Evolutionary conservation across 2,888 invertebrate genomes (phyloP).

Genomic region (Orthosia incerta): DNA sequence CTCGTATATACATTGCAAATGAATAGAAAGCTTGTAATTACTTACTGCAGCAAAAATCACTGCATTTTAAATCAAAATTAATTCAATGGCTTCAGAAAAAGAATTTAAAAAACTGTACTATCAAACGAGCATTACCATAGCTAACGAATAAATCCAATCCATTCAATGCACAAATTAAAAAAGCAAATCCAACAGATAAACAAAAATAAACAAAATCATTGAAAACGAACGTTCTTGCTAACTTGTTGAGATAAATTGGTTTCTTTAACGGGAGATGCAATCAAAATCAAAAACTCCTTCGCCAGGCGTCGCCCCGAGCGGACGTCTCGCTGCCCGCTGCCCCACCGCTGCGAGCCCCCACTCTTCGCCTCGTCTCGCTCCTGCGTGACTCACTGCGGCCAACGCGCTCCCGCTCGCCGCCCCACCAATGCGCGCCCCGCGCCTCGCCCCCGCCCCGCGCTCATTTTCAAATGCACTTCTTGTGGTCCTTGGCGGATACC

Average conservation of each 20-base stretch:
- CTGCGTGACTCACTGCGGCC: too few species aligned
- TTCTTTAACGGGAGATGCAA: constrained; percentile 34
- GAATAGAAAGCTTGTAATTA: background rate
- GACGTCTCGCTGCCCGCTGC: too few species aligned
- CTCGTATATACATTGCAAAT: too few species aligned
- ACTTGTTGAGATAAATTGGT: constrained; percentile 61
- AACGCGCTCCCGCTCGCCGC: too few species aligned
- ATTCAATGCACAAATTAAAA: constrained; percentile 19
- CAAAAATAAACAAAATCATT: constrained; percentile 50
- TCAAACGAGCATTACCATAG: constrained; percentile 14
- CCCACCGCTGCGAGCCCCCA: too few species aligned
- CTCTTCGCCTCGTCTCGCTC: too few species aligned
- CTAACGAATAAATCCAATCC: constrained; percentile 22
- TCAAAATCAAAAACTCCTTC: too few species aligned
- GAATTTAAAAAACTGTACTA: constrained; percentile 7
- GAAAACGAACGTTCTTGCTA: constrained; percentile 42
- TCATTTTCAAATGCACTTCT: too few species aligned
- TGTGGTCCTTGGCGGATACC: too few species aligned
- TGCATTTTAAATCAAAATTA: background rate
- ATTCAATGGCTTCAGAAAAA: background rate
- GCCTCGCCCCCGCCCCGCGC: too few species aligned
- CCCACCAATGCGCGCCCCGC: too few species aligned
- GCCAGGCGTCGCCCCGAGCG: too few species aligned
- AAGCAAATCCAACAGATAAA: constrained; percentile 25
- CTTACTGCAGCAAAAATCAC: background rate